Evolutionary conservation across 2,888 invertebrate genomes (phyloP).

Genomic region (Callosobruchus maculatus): DNA sequence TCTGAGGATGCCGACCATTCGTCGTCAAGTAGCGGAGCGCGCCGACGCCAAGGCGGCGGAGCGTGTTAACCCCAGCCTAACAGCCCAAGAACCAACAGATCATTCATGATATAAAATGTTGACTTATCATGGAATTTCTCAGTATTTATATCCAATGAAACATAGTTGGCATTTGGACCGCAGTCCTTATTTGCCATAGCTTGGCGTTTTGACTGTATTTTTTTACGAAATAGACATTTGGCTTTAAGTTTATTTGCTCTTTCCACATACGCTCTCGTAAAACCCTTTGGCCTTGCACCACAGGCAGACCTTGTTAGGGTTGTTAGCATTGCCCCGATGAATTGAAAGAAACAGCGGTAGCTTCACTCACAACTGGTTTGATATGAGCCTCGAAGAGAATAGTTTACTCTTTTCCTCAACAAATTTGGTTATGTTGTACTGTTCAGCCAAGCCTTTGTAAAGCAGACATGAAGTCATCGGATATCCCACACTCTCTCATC

Average conservation of each 20-base stretch:
- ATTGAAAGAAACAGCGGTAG: slow-evolving; percentile 35
- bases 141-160: no score
- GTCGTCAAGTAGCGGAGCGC: no score
- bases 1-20: no score
- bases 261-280: not conserved
- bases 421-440: slow-evolving; percentile 34
- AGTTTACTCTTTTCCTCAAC: slow-evolving; percentile 30
- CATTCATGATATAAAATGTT: no score
- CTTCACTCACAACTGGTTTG: slow-evolving; percentile 30
- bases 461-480: no score
- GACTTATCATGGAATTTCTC: no score
- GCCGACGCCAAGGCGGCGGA: no score
- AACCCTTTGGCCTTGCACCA: not conserved
- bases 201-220: not conserved
- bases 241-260: not conserved
- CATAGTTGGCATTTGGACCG: no score
- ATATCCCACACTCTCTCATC: slow-evolving; percentile 5
- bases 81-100: no score
- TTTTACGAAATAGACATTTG: not conserved
- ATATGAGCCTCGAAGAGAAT: slow-evolving; percentile 22
- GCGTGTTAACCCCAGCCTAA: no score
- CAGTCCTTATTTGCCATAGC: not conserved
- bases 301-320: not conserved
- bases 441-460: slow-evolving; percentile 27
- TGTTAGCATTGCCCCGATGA: not conserved